phyloP scores from a whole-genome alignment of 2,113 vertebrate genomes.

The Bubo bubo region DNA sequence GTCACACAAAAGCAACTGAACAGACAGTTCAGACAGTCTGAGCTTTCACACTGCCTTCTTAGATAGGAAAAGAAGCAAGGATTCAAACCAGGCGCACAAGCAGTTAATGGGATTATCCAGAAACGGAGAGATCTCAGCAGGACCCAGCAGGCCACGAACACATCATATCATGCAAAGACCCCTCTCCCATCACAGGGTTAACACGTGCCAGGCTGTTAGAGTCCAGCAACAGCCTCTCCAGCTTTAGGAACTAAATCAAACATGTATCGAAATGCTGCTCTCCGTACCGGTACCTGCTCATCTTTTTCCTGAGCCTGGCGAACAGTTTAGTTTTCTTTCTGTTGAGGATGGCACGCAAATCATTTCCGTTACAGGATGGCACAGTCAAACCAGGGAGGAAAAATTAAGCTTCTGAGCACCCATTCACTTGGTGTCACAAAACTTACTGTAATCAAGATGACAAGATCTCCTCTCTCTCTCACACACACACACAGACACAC shows the following conservation, averaged over 20 bases:
- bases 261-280: constrained; percentile 32
- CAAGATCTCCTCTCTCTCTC: background rate
- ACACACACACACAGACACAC: background rate
- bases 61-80: background rate
- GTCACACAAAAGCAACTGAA: background rate
- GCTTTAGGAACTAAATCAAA: constrained; percentile 34
- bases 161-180: constrained; percentile 37
- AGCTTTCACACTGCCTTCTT: background rate
- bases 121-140: constrained; percentile 29
- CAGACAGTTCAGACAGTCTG: background rate
- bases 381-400: constrained; percentile 51
- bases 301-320: constrained; percentile 83
- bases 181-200: constrained; percentile 50
- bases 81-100: constrained; percentile 43
- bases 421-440: background rate
- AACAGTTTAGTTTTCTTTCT: constrained; percentile 87
- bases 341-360: constrained; percentile 71
- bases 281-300: constrained; percentile 77
- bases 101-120: constrained; percentile 62
- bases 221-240: constrained; percentile 45
- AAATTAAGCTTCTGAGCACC: constrained; percentile 12
- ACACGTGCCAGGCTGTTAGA: constrained; percentile 68
- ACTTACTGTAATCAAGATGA: background rate
- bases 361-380: constrained; percentile 53
- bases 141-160: constrained; percentile 49